These are phyloP conservation scores for Calliopum simillimum DNA, from an alignment of 2,888 invertebrate genomes.

Conservation along the genomic window DNA sequence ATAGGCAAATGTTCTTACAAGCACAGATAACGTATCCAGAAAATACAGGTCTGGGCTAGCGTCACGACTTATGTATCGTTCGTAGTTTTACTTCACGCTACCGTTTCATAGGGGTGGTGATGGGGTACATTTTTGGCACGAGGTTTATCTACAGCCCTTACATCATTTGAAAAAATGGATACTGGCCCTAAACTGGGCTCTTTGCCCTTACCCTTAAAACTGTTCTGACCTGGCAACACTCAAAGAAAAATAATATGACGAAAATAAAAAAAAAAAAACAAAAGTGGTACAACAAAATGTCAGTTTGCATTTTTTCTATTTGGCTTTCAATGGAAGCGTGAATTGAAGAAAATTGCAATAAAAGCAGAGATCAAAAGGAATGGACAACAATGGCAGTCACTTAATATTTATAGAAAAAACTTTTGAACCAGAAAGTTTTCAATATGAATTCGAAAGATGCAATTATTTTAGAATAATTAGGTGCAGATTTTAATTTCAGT, in stretches of 20 bases:
- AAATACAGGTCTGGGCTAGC: too few relatives aligned
- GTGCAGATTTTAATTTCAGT: not conserved
- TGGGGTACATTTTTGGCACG: too few relatives aligned
- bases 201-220: not conserved
- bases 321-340: not conserved
- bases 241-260: not conserved
- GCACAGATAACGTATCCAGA: too few relatives aligned
- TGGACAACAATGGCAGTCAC: not conserved
- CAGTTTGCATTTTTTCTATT: not conserved
- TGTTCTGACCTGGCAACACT: not conserved
- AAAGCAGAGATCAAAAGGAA: not conserved
- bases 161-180: too few relatives aligned
- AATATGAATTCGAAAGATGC: not conserved
- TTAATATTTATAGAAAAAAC: not conserved
- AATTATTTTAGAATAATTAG: not conserved
- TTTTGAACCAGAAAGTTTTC: not conserved
- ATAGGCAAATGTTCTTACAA: too few relatives aligned
- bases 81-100: too few relatives aligned
- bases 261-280: not conserved
- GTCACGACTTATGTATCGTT: too few relatives aligned
- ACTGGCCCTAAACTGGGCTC: too few relatives aligned
- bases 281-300: not conserved
- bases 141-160: too few relatives aligned
- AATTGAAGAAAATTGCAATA: not conserved
- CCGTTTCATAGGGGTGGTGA: too few relatives aligned